Base-by-base conservation (phyloP, 2,888 invertebrate species). In the Asteroscopus sphinx region DNA sequence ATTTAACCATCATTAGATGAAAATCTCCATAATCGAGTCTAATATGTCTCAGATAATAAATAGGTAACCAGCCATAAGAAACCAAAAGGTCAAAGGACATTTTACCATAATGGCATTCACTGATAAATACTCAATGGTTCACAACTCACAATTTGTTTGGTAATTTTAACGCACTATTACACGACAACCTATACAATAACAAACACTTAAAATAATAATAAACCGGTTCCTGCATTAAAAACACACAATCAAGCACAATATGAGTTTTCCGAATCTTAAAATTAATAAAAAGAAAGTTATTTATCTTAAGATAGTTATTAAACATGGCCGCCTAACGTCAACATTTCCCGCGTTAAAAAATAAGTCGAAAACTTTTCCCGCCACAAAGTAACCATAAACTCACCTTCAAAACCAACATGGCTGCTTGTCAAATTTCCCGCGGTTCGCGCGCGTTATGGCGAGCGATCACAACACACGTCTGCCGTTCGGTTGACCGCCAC, bases 401-500 rank as follows among this genome's bases (percentile, higher is more conserved):
- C 79, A 93, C 93, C 93, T 93, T 93, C 74, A 92, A 85, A 89
- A 88, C 81, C 82, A 92, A 89, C 93, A 93, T 93, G 87, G 85
- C 74, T 77, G 73, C 75, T 59, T 84, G 88, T 91, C 87, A 91
- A 89, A 87, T 70, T 88, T 91, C 88, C 88, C 91, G 90, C 91
- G 90, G 82, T 84, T 83, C 80, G 42, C 75, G 77, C 84, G 80
- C 80, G 79, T 76, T 80, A 84, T 82, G 83, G 85, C 86, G 81
- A 81, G 80, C 83, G 80, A 75, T 72, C 81, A 76, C 84, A 70
- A 82, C 77, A 86, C 85, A 87, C 84, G 84, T 91, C 85, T 90
- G 90, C 76, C 81, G 77, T 83, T 82, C 80, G 76, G 64, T 73
- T 73, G 73, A 70, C 80, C 40, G 67, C 78, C 81, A 87, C 92